Evolutionary conservation across 2,888 invertebrate genomes (phyloP), one percentile per base, ranked within the genome.

Genomic region (Noctuana brunneofusca): DNA sequence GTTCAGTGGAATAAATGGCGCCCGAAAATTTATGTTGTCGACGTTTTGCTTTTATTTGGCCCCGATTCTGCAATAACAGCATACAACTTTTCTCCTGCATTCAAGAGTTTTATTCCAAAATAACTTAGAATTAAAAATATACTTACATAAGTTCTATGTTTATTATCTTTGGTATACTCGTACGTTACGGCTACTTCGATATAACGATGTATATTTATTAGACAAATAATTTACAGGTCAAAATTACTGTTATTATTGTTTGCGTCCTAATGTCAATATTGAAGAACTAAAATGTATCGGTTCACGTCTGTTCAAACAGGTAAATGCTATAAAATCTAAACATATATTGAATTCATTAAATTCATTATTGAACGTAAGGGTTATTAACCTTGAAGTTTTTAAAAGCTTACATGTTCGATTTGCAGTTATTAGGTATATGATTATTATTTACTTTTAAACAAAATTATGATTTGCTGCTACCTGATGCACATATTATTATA

Each of bases 1-100:
- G 75, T 78, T 84, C 78, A 81, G 80, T 78, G 79, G 83, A 88
- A 86, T 86, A 88, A 89, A 89, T 87, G 86, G 85, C 72, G 79
- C 83, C 75, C 77, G 83, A 81, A 83, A 87, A 89, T 89, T 85
- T 84, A 89, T 87, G 80, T 66, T 58, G 56, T 50, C 54, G n/a
- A 54, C 38, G 54, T 46, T n/a, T n/a, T 65, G 57, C 64, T 63
- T 57, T 59, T 60, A 60, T 53, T 75, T 49, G 50, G 60, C 32
- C 35, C 24, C 32, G 24, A 48, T 55, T 48, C 27, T 55, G 48
- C 48, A 38, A 32, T 53, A 27, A 14, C 35, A 54, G 27, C 35
- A 18, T 62, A 22, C 20, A 22, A 46, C 46, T 74, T 75, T 78
- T 74, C 8, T 75, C 14, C n/a, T 3, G 8, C 16, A n/a, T 20